These are phyloP conservation scores for Cremastinae sp. DNA, from an alignment of 2,888 invertebrate species.

Conservation along the genomic window DNA sequence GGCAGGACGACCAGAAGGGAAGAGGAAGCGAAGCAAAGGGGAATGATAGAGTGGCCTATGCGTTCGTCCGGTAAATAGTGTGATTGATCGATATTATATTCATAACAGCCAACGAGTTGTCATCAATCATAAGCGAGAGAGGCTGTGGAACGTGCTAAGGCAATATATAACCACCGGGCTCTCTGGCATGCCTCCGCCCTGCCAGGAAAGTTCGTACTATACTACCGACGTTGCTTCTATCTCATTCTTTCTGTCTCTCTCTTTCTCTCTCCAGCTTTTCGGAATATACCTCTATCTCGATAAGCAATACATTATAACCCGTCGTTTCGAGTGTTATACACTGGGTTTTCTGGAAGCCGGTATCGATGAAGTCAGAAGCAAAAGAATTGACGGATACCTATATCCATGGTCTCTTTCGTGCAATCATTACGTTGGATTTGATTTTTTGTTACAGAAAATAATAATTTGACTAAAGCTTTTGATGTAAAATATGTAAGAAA, in stretches of 20 bases:
- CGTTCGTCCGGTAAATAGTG: constrained; percentile 78
- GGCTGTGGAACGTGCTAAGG: constrained; percentile 49
- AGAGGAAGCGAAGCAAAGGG: constrained; percentile 65
- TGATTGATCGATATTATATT: constrained; percentile 80
- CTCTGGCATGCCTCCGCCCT: constrained; percentile 40
- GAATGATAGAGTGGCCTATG: constrained; percentile 77
- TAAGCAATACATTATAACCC: constrained; percentile 73
- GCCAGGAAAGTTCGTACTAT: constrained; percentile 43
- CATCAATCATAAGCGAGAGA: constrained; percentile 69
- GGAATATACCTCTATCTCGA: constrained; percentile 71
- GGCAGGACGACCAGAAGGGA: constrained; percentile 38
- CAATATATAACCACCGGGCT: constrained; percentile 48
- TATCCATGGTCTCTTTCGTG: no score
- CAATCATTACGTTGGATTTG: no score
- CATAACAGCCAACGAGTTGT: constrained; percentile 78
- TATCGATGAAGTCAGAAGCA: constrained; percentile 25
- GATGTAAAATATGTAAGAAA: no score
- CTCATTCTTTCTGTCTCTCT: constrained; percentile 18
- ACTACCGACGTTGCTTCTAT: constrained; percentile 37
- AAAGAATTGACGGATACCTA: no score
- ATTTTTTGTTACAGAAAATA: no score
- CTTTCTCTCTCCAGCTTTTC: constrained; percentile 51
- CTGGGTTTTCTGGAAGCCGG: constrained; percentile 71
- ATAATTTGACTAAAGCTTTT: no score
- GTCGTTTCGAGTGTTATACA: constrained; percentile 67